These are phyloP conservation scores for Zeugodacus cucurbitae DNA, from an alignment of 1,140 invertebrate genomes.

Conservation along the genomic window DNA sequence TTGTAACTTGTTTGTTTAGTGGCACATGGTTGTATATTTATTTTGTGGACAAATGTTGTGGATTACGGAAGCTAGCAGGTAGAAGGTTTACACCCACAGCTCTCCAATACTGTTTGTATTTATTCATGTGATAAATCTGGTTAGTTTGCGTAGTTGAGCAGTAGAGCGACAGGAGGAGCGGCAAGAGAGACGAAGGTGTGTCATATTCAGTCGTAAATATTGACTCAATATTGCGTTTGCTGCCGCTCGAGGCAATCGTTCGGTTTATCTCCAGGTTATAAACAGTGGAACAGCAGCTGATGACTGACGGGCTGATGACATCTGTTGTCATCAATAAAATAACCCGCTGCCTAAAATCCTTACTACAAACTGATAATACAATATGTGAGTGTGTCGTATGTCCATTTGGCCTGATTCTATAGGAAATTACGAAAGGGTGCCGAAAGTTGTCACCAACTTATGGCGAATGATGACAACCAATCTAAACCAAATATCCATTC, in stretches of 20 bases:
- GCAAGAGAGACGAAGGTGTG: background rate
- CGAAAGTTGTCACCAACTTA: conserved; percentile 8
- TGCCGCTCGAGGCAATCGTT: background rate
- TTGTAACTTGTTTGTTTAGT: background rate
- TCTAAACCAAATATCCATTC: background rate
- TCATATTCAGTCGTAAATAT: conserved; percentile 22
- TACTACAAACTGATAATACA: conserved; percentile 6
- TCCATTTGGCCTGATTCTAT: conserved; percentile 3
- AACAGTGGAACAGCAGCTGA: conserved; percentile 26
- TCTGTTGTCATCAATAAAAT: conserved; percentile 31
- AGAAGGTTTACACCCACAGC: conserved; percentile 24
- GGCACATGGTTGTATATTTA: background rate
- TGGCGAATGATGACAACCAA: background rate
- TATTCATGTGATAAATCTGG: conserved; percentile 8
- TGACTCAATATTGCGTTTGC: background rate
- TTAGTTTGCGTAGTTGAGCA: background rate
- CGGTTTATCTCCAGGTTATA: background rate
- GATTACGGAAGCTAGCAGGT: background rate
- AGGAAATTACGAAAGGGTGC: background rate
- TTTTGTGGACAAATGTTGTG: conserved; percentile 20
- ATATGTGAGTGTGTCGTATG: background rate
- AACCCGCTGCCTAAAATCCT: background rate
- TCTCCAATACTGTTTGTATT: background rate
- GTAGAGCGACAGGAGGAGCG: background rate
- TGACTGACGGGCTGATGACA: conserved; percentile 7